Evolutionary conservation across 2,113 vertebrate genomes (phyloP), one percentile per base, ranked within the genome.

Genomic region (Elanoides forficatus): DNA sequence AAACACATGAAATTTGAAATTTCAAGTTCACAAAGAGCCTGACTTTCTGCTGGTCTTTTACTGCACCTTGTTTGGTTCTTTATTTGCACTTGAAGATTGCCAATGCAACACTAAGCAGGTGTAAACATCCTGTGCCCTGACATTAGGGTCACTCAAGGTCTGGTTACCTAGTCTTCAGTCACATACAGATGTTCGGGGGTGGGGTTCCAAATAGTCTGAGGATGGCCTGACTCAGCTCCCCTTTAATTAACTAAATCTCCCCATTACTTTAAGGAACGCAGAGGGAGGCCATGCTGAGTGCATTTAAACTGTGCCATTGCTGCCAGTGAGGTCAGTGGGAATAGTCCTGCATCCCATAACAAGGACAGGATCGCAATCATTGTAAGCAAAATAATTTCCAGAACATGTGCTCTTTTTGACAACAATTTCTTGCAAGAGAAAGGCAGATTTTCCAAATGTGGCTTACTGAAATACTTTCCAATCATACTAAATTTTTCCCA

Each of bases 51-150:
- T 60, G 32, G 3, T 52, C 30, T 75, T 86, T 55, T 19, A 25
- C 17, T 9, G 20, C 0, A 0, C 13, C 26, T 86, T 21, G 4
- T 20, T 62, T 38, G n/a, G 76, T 36, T 11, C 19, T 40, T 40
- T 50, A 26, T 50, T 50, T 26, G 18, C 38, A 34, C 9, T 66
- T 55, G 11, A 14, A 40, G 21, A 60, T 88, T 80, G 43, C 23
- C 48, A 43, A 1, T 7, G 52, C 12, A 38, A 7, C 5, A 7
- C 43, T 47, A 38, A 79, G 50, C 26, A 75, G 65, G 15, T 86
- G 40, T 23, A 38, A 76, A 88, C 12, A 88, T 48, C 30, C 48
- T 63, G 40, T 74, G 62, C 11, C 20, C 38, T 67, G 52, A 15
- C 30, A 13, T 43, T 59, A 42, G 7, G 11, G 15, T 52, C n/a